phyloP scores from a whole-genome alignment of 2,888 invertebrate species.

The Perdita meconis region DNA sequence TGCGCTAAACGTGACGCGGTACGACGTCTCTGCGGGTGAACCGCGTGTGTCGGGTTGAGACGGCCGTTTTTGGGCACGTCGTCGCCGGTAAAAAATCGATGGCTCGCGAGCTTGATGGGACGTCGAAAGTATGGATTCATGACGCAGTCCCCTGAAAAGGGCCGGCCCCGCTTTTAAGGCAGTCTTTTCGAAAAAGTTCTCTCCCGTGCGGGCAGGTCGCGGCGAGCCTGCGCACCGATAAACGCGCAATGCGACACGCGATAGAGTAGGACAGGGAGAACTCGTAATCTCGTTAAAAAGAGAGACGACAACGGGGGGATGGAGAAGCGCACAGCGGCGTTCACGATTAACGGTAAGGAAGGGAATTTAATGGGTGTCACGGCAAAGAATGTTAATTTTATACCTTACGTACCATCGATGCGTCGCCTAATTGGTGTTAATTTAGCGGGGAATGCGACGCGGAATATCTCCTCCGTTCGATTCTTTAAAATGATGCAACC shows the following conservation, averaged over 20 bases:
- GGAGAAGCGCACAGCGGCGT: conserved; percentile 56
- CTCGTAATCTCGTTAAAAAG: conserved; percentile 78
- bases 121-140: conserved; percentile 56
- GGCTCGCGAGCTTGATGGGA: conserved; percentile 37
- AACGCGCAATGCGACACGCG: conserved; percentile 83
- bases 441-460: conserved; percentile 24
- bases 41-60: conserved; percentile 13
- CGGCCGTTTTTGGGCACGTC: conserved; percentile 41
- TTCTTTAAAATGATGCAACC: conserved; percentile 9
- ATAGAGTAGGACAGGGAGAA: conserved; percentile 75
- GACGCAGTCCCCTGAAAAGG: conserved; percentile 52
- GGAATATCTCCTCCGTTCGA: conserved; percentile 2
- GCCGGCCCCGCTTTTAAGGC: conserved; percentile 42
- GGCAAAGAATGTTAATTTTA: conserved; percentile 69
- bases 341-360: conserved; percentile 57
- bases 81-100: conserved; percentile 54
- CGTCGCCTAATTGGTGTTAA: conserved; percentile 43
- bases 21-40: conserved; percentile 41
- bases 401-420: conserved; percentile 47
- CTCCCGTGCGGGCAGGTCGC: conserved; percentile 20
- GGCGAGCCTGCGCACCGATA: conserved; percentile 79
- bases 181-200: conserved; percentile 59
- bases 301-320: conserved; percentile 45
- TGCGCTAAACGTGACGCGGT: conserved; percentile 77
- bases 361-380: conserved; percentile 59